These are phyloP conservation scores for Linyphia triangularis DNA, from an alignment of 2,888 invertebrate genomes.

Conservation along the genomic window DNA sequence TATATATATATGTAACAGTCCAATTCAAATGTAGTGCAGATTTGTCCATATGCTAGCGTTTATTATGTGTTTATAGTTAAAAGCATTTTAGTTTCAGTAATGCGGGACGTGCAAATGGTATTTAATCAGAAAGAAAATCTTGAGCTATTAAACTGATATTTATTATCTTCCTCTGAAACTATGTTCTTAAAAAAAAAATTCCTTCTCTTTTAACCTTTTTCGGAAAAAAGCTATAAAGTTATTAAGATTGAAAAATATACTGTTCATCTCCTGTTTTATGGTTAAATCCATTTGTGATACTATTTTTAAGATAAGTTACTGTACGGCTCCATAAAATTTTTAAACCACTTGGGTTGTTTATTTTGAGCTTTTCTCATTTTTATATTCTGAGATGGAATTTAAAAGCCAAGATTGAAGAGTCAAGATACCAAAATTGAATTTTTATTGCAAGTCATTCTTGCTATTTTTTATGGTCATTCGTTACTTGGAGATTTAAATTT, in stretches of 20 bases:
- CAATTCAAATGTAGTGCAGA: too few relatives aligned
- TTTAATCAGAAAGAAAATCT: too few relatives aligned
- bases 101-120: too few relatives aligned
- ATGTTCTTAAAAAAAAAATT: too few relatives aligned
- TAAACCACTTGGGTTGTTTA: not conserved
- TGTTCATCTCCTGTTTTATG: slow-evolving; percentile 1
- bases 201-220: too few relatives aligned
- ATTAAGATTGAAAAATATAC: not conserved
- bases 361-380: not conserved
- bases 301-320: not conserved
- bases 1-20: too few relatives aligned
- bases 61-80: too few relatives aligned
- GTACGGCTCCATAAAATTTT: not conserved
- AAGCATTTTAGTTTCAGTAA: too few relatives aligned
- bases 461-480: slow-evolving; percentile 33
- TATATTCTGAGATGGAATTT: not conserved
- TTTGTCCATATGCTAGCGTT: too few relatives aligned
- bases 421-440: slow-evolving; percentile 28
- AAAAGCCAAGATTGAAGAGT: not conserved
- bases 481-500: slow-evolving; percentile 7
- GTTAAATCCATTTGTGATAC: not conserved
- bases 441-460: slow-evolving; percentile 18
- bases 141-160: too few relatives aligned
- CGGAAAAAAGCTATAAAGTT: too few relatives aligned
- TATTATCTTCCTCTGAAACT: too few relatives aligned